Percentiles rank a stretch among this genome's conserved stretches.
phyloP scores from a whole-genome alignment of 2,797 vertebrate species.

The Natrix natrix region DNA sequence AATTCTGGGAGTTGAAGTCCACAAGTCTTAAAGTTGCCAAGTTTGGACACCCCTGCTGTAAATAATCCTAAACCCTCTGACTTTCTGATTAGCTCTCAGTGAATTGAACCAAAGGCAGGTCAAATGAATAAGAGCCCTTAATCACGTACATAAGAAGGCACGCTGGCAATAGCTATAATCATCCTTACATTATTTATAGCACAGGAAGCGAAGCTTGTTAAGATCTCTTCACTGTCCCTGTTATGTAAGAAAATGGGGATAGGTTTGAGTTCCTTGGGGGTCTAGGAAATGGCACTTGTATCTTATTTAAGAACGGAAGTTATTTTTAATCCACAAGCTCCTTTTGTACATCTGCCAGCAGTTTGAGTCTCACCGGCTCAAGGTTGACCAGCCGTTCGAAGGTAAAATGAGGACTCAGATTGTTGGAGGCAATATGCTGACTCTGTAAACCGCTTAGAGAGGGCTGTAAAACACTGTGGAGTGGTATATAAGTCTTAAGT shows the following conservation, averaged over 20 bases:
- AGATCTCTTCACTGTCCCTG: not conserved
- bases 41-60: not conserved
- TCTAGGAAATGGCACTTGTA: not conserved
- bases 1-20: no score
- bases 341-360: not conserved
- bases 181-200: not conserved
- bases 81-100: not conserved
- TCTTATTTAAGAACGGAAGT: not conserved
- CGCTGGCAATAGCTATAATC: not conserved
- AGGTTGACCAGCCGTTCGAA: not conserved
- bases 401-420: not conserved
- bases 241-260: not conserved
- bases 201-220: not conserved
- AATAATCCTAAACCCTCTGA: constrained; percentile 1
- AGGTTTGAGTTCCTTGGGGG: not conserved
- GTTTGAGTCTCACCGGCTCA: not conserved
- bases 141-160: not conserved
- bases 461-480: no score
- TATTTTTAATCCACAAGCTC: not conserved
- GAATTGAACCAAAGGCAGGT: not conserved
- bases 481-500: not conserved
- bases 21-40: no score
- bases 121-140: not conserved
- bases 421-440: not conserved
- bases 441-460: not conserved